phyloP scores from a whole-genome alignment of 2,888 invertebrate genomes.

The Phrixothrix hirtus region DNA sequence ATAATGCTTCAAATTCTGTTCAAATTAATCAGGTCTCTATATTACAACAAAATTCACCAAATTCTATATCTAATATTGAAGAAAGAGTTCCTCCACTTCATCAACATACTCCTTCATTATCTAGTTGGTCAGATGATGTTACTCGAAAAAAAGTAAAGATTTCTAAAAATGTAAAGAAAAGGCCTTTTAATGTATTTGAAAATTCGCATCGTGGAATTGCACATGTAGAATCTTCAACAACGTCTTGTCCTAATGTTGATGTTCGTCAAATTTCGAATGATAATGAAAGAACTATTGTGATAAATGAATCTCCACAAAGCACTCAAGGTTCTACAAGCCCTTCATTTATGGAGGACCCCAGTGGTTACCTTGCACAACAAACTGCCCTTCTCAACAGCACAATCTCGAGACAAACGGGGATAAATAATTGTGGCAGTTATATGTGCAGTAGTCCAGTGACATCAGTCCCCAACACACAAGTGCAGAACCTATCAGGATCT shows the following conservation, averaged over 20 bases:
- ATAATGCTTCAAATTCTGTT: slow-evolving; percentile 40
- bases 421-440: slow-evolving; percentile 47
- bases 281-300: slow-evolving; percentile 48
- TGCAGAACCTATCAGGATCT: slow-evolving; percentile 42
- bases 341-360: slow-evolving; percentile 90
- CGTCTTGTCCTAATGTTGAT: slow-evolving; percentile 66
- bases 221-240: slow-evolving; percentile 44
- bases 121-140: slow-evolving; percentile 61
- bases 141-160: slow-evolving; percentile 63
- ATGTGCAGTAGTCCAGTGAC: slow-evolving; percentile 49
- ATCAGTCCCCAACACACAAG: slow-evolving; percentile 41
- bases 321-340: slow-evolving; percentile 59
- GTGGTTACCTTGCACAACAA: slow-evolving; percentile 88
- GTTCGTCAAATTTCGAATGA: slow-evolving; percentile 61
- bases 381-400: slow-evolving; percentile 84
- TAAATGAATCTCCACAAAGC: slow-evolving; percentile 46
- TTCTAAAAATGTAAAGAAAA: slow-evolving; percentile 61
- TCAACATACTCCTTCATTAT: slow-evolving; percentile 66
- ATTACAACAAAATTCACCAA: slow-evolving; percentile 42
- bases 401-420: slow-evolving; percentile 68
- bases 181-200: slow-evolving; percentile 57
- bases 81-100: slow-evolving; percentile 75
- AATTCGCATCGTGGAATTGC: slow-evolving; percentile 41
- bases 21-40: slow-evolving; percentile 49
- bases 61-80: slow-evolving; percentile 55